phyloP scores from a whole-genome alignment of 2,797 vertebrate species.

The Aselliscus stoliczkanus region DNA sequence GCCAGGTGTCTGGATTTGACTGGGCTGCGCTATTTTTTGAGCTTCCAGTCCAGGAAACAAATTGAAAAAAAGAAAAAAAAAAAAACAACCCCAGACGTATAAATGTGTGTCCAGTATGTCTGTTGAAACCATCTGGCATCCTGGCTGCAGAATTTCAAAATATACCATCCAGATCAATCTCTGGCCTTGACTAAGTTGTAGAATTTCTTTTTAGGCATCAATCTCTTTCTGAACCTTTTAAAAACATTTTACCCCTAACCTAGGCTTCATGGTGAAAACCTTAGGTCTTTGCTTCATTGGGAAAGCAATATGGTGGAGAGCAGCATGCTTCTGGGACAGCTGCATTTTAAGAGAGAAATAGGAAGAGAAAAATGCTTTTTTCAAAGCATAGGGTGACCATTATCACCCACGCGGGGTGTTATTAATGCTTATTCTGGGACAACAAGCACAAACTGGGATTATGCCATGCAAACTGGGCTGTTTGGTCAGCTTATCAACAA shows the following conservation, averaged over 20 bases:
- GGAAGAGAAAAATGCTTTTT: not conserved
- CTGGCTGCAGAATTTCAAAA: not conserved
- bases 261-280: not conserved
- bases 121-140: constrained; percentile 58
- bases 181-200: not conserved
- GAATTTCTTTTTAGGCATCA: not conserved
- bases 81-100: constrained; percentile 27
- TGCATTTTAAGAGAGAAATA: not conserved
- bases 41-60: constrained; percentile 42
- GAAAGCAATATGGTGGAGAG: not conserved
- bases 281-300: not conserved
- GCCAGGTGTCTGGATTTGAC: constrained; percentile 60
- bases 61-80: not conserved
- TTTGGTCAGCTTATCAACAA: not conserved
- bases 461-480: not conserved
- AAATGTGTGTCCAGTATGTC: constrained; percentile 54
- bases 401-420: not conserved
- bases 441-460: not conserved
- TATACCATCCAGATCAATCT: not conserved
- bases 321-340: not conserved
- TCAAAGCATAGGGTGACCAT: not conserved
- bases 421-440: not conserved
- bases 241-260: not conserved
- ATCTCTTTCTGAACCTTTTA: not conserved
- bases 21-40: constrained; percentile 33